A percentile compares a stretch with the other conserved stretches of the same genome.
Evolutionary conservation across 2,113 vertebrate species (phyloP).

Genomic region (Odobenus rosmarus): DNA sequence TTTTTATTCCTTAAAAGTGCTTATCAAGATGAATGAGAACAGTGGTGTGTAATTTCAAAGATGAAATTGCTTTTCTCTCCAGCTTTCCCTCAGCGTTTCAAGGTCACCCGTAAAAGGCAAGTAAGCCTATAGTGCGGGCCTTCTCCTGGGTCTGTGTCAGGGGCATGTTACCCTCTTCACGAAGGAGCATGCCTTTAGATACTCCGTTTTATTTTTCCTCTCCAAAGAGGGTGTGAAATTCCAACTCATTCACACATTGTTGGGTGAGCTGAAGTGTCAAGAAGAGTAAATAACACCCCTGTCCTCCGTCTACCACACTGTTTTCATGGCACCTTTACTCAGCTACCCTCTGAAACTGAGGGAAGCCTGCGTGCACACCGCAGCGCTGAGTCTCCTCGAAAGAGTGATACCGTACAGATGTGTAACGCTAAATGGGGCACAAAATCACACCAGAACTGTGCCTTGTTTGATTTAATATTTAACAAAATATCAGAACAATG

Average conservation of each 20-base stretch:
- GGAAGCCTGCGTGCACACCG: fast-evolving
- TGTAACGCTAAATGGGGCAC: fast-evolving
- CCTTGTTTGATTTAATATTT: too few relatives aligned
- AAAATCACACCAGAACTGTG: neutral
- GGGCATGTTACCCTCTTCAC: neutral
- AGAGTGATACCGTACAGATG: too few relatives aligned
- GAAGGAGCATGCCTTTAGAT: constrained; percentile 28
- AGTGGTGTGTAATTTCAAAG: constrained; percentile 89
- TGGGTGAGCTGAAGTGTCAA: neutral
- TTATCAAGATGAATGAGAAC: constrained; percentile 91
- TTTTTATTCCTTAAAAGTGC: constrained; percentile 86
- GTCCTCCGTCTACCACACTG: neutral
- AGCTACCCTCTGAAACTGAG: fast-evolving
- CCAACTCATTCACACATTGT: neutral
- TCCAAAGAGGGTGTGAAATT: constrained; percentile 42
- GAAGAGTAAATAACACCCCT: neutral
- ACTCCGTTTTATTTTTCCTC: constrained; percentile 40
- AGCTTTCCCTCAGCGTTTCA: constrained; percentile 83
- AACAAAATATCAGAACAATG: neutral
- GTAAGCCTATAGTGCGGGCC: constrained; percentile 72
- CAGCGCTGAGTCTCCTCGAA: too few relatives aligned
- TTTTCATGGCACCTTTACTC: neutral
- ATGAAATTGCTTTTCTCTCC: constrained; percentile 89
- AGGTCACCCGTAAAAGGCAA: constrained; percentile 84
- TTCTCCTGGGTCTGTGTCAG: constrained; percentile 66